Conservation (phyloP, 2,113 vertebrate genomes). For the Glareola pratincola region DNA sequence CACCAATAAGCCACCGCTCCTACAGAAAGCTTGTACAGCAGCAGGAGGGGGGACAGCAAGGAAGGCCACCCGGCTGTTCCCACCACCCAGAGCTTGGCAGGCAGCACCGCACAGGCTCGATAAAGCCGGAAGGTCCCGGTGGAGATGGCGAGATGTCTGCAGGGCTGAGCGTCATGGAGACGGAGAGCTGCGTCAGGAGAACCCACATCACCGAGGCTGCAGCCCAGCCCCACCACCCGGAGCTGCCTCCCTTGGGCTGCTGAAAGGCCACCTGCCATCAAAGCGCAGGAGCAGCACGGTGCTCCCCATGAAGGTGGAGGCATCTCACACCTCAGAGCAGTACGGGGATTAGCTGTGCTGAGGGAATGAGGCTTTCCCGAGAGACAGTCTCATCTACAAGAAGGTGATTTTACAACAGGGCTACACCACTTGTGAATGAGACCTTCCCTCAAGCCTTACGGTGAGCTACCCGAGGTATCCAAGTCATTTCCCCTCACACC, state of each 20-base stretch:
- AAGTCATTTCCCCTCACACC: background rate
- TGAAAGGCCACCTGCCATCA: rapidly evolving
- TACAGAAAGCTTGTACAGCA: background rate
- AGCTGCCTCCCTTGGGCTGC: background rate
- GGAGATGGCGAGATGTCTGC: background rate
- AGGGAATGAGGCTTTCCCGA: background rate
- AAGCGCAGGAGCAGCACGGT: rapidly evolving
- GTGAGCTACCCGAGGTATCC: background rate
- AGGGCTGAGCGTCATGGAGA: background rate
- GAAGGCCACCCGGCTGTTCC: background rate
- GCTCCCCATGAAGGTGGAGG: background rate
- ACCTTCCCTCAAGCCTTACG: background rate
- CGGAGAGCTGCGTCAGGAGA: background rate
- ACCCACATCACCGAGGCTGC: rapidly evolving
- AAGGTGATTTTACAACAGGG: background rate
- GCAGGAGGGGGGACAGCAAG: background rate
- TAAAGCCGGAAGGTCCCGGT: background rate
- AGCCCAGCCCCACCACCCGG: rapidly evolving
- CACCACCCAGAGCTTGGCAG: rapidly evolving
- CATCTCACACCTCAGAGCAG: background rate
- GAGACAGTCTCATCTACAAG: background rate
- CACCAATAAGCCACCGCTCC: background rate
- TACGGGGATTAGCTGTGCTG: rapidly evolving
- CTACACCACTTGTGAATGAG: background rate
- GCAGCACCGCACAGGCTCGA: background rate